Evolutionary conservation across 2,797 vertebrate species (phyloP).

Genomic region (Spinibarbus caldwelli): DNA sequence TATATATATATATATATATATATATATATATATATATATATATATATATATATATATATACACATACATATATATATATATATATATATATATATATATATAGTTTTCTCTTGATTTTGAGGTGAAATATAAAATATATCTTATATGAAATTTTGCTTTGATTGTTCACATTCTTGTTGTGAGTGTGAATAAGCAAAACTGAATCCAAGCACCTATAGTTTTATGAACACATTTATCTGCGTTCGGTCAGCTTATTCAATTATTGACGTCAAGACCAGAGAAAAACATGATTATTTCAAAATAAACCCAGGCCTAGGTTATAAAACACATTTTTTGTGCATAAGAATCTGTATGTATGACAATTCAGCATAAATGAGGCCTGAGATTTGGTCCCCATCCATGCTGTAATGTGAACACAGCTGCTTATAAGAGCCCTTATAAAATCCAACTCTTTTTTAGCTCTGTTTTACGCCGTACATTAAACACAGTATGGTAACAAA

Average conservation of each 20-base stretch:
- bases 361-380: neutral
- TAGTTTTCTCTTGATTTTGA: neutral
- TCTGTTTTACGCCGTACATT: constrained; percentile 3
- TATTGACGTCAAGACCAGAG: neutral
- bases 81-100: too few species aligned
- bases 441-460: neutral
- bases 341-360: neutral
- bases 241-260: neutral
- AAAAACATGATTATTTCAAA: neutral
- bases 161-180: neutral
- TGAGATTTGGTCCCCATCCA: constrained; percentile 1
- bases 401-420: neutral
- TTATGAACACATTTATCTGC: neutral
- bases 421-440: constrained; percentile 20
- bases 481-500: constrained; percentile 3
- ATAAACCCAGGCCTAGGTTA: neutral
- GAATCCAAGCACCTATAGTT: neutral
- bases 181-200: neutral
- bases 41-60: too few species aligned
- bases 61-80: too few species aligned
- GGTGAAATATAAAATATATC: neutral
- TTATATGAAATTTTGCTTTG: neutral
- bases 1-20: too few species aligned
- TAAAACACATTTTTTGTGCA: neutral
- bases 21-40: too few species aligned